phyloP scores from a whole-genome alignment of 2,113 vertebrate species.

The Periophthalmodon schlosseri region DNA sequence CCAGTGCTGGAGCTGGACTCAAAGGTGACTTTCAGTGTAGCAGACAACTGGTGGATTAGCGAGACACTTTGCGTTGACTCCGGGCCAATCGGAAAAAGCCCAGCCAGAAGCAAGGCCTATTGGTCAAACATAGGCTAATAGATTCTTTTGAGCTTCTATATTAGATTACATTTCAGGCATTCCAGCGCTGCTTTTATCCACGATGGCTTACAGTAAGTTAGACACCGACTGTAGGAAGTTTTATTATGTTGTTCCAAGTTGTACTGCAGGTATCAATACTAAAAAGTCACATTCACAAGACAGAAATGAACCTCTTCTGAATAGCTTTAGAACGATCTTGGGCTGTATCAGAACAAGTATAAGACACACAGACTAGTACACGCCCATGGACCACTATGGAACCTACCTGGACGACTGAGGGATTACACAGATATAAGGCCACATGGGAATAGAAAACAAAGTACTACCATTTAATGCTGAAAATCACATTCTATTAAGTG shows the following conservation, averaged over 20 bases:
- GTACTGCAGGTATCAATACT: too few species aligned
- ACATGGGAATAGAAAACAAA: too few species aligned
- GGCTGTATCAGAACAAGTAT: too few species aligned
- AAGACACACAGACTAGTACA: too few species aligned
- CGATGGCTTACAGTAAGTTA: neutral
- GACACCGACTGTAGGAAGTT: neutral
- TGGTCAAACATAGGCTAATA: slow-evolving; percentile 34
- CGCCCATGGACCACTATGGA: too few species aligned
- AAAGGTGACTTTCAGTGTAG: slow-evolving; percentile 70
- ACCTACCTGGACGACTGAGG: too few species aligned
- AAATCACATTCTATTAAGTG: too few species aligned
- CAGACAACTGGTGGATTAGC: slow-evolving; percentile 73
- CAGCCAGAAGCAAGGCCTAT: slow-evolving; percentile 26
- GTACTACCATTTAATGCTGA: too few species aligned
- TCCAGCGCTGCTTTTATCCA: neutral
- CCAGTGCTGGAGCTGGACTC: slow-evolving; percentile 58
- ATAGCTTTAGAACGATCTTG: too few species aligned
- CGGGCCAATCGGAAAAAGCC: slow-evolving; percentile 51
- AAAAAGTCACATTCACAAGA: too few species aligned
- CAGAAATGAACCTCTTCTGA: too few species aligned
- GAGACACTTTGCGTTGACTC: slow-evolving; percentile 57
- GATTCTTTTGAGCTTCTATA: slow-evolving; percentile 33
- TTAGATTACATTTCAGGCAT: slow-evolving; percentile 33
- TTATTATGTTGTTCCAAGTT: neutral
- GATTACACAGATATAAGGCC: too few species aligned